These are phyloP conservation scores for Nesospiza acunhae DNA, from an alignment of 2,113 vertebrate genomes.

Conservation along the genomic window DNA sequence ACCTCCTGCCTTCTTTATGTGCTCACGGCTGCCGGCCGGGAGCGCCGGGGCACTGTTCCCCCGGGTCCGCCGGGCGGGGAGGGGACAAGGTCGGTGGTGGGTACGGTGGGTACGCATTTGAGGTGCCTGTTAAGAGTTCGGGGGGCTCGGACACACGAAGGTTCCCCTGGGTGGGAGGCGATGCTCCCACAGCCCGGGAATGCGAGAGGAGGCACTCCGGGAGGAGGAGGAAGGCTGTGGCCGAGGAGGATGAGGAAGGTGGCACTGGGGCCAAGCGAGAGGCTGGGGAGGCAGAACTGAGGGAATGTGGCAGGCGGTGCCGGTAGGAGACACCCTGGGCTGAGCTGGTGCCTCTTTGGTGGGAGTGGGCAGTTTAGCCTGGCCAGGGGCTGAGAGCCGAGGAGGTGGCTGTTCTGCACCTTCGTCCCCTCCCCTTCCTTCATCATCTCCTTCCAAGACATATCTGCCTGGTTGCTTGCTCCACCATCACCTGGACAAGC, in stretches of 20 bases:
- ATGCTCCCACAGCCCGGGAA: neutral
- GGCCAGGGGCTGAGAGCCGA: neutral
- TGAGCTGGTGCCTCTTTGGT: neutral
- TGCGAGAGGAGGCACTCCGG: neutral
- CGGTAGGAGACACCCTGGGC: neutral
- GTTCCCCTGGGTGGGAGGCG: neutral
- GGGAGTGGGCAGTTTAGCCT: neutral
- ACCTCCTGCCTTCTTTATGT: neutral
- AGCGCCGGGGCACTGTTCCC: neutral
- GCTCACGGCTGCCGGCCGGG: neutral
- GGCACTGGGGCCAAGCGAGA: neutral
- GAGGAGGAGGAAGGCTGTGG: neutral
- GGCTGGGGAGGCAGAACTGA: neutral
- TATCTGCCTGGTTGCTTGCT: neutral
- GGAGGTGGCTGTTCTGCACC: neutral
- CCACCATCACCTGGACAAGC: neutral
- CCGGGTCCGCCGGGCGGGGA: neutral
- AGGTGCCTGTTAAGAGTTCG: neutral
- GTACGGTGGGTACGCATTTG: neutral
- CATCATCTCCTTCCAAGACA: neutral
- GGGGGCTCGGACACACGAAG: neutral
- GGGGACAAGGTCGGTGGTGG: neutral
- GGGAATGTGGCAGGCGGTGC: neutral
- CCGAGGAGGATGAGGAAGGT: neutral
- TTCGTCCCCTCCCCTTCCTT: neutral